phyloP scores from a whole-genome alignment of 1,140 invertebrate species.

The Eurosta solidaginis region DNA sequence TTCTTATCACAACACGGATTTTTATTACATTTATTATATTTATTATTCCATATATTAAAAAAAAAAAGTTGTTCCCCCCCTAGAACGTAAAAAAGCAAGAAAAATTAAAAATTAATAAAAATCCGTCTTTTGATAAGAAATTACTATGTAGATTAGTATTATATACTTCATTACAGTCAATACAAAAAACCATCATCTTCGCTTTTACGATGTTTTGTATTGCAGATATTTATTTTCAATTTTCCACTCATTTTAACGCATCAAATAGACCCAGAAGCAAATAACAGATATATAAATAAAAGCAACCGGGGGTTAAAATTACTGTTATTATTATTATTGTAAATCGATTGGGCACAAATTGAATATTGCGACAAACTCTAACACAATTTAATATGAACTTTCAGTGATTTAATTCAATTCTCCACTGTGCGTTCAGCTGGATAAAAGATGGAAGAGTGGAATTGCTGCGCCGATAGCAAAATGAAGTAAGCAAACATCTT shows the following conservation, averaged over 20 bases:
- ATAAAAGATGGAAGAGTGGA: background rate
- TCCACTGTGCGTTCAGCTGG: background rate
- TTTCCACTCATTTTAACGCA: conserved; percentile 22
- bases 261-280: background rate
- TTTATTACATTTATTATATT: too few relatives aligned
- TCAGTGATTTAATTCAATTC: conserved; percentile 11
- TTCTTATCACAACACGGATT: too few relatives aligned
- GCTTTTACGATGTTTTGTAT: background rate
- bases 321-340: conserved; percentile 10
- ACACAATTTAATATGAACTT: conserved; percentile 3
- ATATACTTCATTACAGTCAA: too few relatives aligned
- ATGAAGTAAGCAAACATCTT: too few relatives aligned
- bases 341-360: background rate
- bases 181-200: too few relatives aligned
- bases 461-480: background rate
- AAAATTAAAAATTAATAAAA: too few relatives aligned
- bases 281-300: background rate
- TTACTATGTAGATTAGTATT: too few relatives aligned
- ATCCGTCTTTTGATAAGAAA: too few relatives aligned
- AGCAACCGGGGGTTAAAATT: background rate
- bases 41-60: too few relatives aligned
- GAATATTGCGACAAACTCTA: background rate
- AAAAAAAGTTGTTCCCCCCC: too few relatives aligned
- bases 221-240: conserved; percentile 5
- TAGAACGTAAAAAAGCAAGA: too few relatives aligned